Evolutionary conservation across 1,140 invertebrate genomes (phyloP), one percentile per base, ranked within the genome.

Genomic region (Bombus cullumanus): DNA sequence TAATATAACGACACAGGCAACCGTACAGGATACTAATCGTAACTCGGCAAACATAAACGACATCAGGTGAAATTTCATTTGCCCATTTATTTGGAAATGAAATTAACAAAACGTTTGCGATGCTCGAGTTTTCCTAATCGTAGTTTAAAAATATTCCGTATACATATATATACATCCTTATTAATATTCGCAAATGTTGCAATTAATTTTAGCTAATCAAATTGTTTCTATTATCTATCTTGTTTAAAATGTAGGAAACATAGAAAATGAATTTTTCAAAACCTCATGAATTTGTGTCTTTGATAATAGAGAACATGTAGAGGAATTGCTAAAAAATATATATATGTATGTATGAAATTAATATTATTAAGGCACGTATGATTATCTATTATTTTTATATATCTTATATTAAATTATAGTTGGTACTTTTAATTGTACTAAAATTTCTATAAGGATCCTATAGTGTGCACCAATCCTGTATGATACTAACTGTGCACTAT

Each of bases 1-100:
- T 83, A 83, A 66, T 66, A 66, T 82, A 47, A 74, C 53, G 57
- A 66, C 72, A 64, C 39, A 3, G 41, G 31, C 34, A 15, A 59
- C n/a, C 37, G 25, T 72, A 13, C 39, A 43, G 12, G 37, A 59
- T 41, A 47, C 28, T 72, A 81, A 72, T 59, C 47, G 47, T 39
- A 31, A 71, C 68, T 72, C 31, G 57, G 18, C n/a, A 66, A 78
- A 43, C 41, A 12, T 18, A 37, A 12, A 64, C 31, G 41, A 34
- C 3, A 39, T 64, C 13, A 18, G 8, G 13, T 10, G 25, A 74
- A 64, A 82, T 43, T 82, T 66, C 15, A 82, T 82, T 75, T 31
- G 28, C 18, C 66, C 34, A 41, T 81, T 81, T 78, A n/a, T 31
- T n/a, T 41, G 57, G 37, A 43, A 62, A 64, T 53, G 6, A n/a